A percentile compares a stretch with the other conserved stretches of the same genome.
These are phyloP conservation scores for Lithobates sylvaticus DNA, from an alignment of 2,797 vertebrate species.

Conservation along the genomic window DNA sequence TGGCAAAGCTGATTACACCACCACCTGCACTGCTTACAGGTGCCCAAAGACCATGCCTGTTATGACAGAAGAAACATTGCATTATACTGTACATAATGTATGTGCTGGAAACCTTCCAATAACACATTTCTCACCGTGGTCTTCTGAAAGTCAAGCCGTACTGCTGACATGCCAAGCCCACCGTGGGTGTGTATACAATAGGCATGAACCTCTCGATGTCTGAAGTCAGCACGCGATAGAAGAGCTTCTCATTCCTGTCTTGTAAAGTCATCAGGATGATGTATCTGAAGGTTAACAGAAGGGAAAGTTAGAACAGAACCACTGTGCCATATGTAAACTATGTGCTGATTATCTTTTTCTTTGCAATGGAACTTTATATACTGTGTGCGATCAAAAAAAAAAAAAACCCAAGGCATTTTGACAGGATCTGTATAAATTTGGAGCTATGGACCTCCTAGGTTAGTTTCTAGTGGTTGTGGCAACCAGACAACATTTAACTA, in stretches of 20 bases:
- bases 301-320: not conserved
- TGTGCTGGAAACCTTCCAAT: conserved; percentile 9
- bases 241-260: conserved; percentile 98
- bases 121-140: conserved; percentile 85
- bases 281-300: conserved; percentile 80
- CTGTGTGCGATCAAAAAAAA: too few relatives aligned
- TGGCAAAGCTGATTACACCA: conserved; percentile 1
- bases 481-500: too few relatives aligned
- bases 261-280: conserved; percentile 97
- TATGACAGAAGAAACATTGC: not conserved
- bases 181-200: conserved; percentile 95
- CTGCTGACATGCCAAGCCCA: conserved; percentile 96
- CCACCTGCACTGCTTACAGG: conserved; percentile 9
- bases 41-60: not conserved
- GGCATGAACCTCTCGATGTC: conserved; percentile 97
- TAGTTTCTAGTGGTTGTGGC: too few relatives aligned
- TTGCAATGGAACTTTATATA: too few relatives aligned
- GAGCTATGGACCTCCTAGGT: too few relatives aligned
- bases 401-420: too few relatives aligned
- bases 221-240: conserved; percentile 93
- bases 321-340: not conserved
- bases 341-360: not conserved
- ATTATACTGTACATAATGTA: not conserved
- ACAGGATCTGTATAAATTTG: too few relatives aligned
- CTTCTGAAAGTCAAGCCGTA: conserved; percentile 96